A percentile compares a stretch with the other conserved stretches of the same genome.
Conservation (phyloP, 2,113 vertebrate species). For the Ardeotis arabs region DNA sequence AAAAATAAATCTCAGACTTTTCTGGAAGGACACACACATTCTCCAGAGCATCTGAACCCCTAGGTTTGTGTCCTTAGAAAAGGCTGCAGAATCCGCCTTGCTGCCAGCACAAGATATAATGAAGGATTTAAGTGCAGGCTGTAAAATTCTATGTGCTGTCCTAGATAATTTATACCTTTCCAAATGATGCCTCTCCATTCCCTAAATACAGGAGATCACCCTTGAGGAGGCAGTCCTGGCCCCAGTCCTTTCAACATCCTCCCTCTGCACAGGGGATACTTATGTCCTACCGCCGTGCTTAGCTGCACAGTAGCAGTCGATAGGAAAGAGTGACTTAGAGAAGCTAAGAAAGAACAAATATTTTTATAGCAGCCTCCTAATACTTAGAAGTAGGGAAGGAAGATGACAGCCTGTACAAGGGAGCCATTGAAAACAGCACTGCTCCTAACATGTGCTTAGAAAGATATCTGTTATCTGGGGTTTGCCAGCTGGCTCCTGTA, state of each 20-base stretch:
- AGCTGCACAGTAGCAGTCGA: neutral
- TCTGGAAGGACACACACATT: neutral
- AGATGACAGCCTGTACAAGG: neutral
- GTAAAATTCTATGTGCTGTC: conserved; percentile 48
- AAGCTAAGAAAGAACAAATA: conserved; percentile 9
- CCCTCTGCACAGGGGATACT: neutral
- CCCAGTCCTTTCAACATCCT: conserved; percentile 14
- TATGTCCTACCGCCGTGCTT: neutral
- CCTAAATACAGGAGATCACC: neutral
- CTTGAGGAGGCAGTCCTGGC: conserved; percentile 47
- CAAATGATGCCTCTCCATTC: conserved; percentile 54
- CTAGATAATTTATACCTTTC: conserved; percentile 56
- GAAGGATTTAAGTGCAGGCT: conserved; percentile 50
- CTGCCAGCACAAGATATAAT: conserved; percentile 33
- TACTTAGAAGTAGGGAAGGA: neutral
- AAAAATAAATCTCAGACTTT: neutral
- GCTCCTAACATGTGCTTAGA: conserved; percentile 28
- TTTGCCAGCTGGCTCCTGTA: conserved; percentile 52
- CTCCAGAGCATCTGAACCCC: neutral
- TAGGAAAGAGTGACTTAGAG: neutral
- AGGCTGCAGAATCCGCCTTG: neutral
- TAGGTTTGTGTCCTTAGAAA: neutral
- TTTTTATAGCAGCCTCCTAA: conserved; percentile 33
- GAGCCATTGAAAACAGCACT: conserved; percentile 29
- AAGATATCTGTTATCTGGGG: conserved; percentile 59